A percentile compares a stretch with the other conserved stretches of the same genome.
phyloP scores from a whole-genome alignment of 1,140 invertebrate genomes.

The Drosophila kohkoa region DNA sequence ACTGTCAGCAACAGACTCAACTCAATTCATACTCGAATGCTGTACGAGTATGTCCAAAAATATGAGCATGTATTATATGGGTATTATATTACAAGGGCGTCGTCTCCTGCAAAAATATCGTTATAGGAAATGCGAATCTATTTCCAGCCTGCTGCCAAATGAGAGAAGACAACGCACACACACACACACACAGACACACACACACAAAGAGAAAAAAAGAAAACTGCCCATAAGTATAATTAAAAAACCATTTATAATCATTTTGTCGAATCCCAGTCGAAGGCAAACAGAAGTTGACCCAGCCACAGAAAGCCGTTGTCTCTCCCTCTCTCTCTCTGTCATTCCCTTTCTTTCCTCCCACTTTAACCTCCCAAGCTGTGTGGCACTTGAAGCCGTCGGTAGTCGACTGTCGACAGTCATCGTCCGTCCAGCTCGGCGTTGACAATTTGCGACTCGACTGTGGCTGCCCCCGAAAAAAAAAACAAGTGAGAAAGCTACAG shows the following conservation, averaged over 20 bases:
- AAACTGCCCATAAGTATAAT: conserved; percentile 62
- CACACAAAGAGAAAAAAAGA: neutral
- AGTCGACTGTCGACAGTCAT: conserved; percentile 6
- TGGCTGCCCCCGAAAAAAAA: conserved; percentile 17
- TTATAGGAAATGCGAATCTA: conserved; percentile 39
- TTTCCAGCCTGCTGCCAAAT: conserved; percentile 35
- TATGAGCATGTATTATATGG: conserved; percentile 7
- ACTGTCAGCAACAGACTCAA: conserved; percentile 17
- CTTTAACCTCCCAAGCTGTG: neutral
- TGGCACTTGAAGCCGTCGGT: conserved; percentile 40
- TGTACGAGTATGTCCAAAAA: conserved; percentile 1
- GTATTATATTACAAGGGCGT: conserved; percentile 25
- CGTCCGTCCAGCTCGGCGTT: conserved; percentile 24
- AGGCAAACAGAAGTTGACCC: conserved; percentile 41
- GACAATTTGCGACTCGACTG: conserved; percentile 33
- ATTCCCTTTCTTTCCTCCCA: neutral
- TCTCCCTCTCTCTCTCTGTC: neutral
- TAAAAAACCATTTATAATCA: conserved; percentile 74
- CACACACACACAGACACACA: too few relatives aligned
- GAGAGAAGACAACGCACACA: conserved; percentile 24
- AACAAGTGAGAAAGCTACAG: neutral
- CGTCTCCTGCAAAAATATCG: conserved; percentile 10
- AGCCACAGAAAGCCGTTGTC: conserved; percentile 1
- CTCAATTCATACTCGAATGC: conserved; percentile 6
- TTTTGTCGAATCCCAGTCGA: conserved; percentile 58